Conservation (phyloP, 2,888 invertebrate species). For the Pseudoips prasinana region DNA sequence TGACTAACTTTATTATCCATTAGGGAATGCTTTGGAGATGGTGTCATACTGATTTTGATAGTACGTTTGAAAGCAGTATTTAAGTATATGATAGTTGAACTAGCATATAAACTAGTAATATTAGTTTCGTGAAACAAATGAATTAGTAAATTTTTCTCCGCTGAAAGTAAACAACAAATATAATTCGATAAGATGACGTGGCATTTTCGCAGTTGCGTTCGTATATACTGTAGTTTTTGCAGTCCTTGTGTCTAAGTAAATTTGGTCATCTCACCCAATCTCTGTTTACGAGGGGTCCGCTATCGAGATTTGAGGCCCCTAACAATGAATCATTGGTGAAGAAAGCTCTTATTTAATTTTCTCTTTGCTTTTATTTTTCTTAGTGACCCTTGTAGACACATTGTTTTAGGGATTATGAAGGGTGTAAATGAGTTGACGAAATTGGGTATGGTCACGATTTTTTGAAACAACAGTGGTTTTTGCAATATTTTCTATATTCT, state of each 20-base stretch:
- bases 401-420: constrained; percentile 6
- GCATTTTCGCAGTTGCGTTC: constrained; percentile 5
- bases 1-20: too few relatives aligned
- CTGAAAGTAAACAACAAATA: constrained; percentile 6
- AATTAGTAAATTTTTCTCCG: too few relatives aligned
- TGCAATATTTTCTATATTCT: not conserved
- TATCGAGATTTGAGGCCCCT: constrained; percentile 72
- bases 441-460: constrained; percentile 16
- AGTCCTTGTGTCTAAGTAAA: constrained; percentile 75
- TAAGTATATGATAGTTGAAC: too few relatives aligned
- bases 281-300: constrained; percentile 69
- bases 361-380: constrained; percentile 41
- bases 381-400: constrained; percentile 25
- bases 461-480: too few relatives aligned
- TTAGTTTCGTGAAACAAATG: too few relatives aligned
- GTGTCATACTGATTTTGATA: too few relatives aligned
- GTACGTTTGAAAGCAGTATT: too few relatives aligned
- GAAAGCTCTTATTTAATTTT: constrained; percentile 68
- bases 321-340: constrained; percentile 67
- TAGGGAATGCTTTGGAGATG: too few relatives aligned
- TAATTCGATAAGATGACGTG: not conserved
- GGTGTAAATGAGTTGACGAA: constrained; percentile 3
- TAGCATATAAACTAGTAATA: too few relatives aligned
- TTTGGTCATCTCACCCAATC: constrained; percentile 77
- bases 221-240: constrained; percentile 52